Evolutionary conservation across 2,888 invertebrate species (phyloP).

Genomic region (Apamea crenata): DNA sequence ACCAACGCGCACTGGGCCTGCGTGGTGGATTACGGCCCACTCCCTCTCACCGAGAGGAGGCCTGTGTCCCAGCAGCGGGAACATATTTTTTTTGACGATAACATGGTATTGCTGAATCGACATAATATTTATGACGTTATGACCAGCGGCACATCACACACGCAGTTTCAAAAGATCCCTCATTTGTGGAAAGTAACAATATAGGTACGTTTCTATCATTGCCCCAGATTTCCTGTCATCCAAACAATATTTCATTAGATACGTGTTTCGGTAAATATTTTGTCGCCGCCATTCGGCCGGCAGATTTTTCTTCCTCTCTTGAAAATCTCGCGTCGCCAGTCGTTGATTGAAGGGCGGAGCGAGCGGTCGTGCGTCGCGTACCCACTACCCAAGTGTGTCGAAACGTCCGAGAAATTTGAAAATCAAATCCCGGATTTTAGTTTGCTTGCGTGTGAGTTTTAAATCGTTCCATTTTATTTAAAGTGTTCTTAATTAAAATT

Average conservation of each 20-base stretch:
- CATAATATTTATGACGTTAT: conserved; percentile 18
- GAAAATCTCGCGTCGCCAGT: conserved; percentile 58
- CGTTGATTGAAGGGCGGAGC: conserved; percentile 49
- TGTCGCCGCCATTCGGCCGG: conserved; percentile 42
- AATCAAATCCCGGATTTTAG: conserved; percentile 17
- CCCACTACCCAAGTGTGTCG: conserved; percentile 44
- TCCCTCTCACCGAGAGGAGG: neutral
- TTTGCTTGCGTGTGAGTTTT: conserved; percentile 37
- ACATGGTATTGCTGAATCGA: conserved; percentile 6
- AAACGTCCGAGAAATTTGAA: conserved; percentile 48
- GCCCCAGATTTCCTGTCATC: conserved; percentile 50
- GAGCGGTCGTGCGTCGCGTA: conserved; percentile 55
- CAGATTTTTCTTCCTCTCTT: conserved; percentile 59
- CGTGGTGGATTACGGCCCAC: too few species aligned
- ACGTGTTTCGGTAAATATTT: conserved; percentile 65
- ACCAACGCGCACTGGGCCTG: too few species aligned
- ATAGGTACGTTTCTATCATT: conserved; percentile 36
- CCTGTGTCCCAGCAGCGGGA: neutral
- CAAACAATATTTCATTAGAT: conserved; percentile 72
- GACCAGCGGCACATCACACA: conserved; percentile 16
- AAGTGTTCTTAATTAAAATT: conserved; percentile 44
- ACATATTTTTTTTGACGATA: neutral
- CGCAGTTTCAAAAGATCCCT: neutral
- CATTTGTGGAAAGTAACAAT: conserved; percentile 26
- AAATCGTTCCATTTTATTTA: conserved; percentile 16